Evolutionary conservation across 2,888 invertebrate species (phyloP).

Genomic region (Drosophila antonietae): DNA sequence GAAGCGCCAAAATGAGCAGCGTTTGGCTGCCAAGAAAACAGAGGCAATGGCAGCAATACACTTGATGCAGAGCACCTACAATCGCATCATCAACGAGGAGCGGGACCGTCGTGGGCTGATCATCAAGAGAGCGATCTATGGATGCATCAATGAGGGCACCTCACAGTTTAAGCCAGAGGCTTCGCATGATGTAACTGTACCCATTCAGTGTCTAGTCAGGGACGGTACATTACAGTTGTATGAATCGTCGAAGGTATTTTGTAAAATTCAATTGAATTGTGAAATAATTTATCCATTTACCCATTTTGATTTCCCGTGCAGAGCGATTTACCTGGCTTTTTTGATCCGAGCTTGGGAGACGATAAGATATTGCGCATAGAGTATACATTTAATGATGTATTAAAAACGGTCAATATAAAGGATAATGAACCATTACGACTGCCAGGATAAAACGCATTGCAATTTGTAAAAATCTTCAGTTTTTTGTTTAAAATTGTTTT

Average conservation of each 20-base stretch:
- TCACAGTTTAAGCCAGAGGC: slow-evolving; percentile 81
- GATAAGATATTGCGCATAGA: slow-evolving; percentile 94
- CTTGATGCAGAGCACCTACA: slow-evolving; percentile 95
- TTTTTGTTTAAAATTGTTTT: slow-evolving; percentile 68
- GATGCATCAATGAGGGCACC: slow-evolving; percentile 86
- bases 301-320: slow-evolving; percentile 85
- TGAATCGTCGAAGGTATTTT: slow-evolving; percentile 92
- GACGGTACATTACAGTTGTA: slow-evolving; percentile 95
- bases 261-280: background rate
- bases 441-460: slow-evolving; percentile 82
- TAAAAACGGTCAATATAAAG: slow-evolving; percentile 91
- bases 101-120: slow-evolving; percentile 93
- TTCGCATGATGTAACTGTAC: slow-evolving; percentile 95
- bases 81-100: slow-evolving; percentile 92
- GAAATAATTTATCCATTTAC: background rate
- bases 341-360: slow-evolving; percentile 97
- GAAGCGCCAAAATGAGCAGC: slow-evolving; percentile 90
- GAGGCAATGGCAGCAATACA: slow-evolving; percentile 95
- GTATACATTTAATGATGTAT: slow-evolving; percentile 92
- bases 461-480: slow-evolving; percentile 74
- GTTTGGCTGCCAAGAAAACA: slow-evolving; percentile 90
- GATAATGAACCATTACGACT: slow-evolving; percentile 93
- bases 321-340: slow-evolving; percentile 98
- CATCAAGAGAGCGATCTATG: slow-evolving; percentile 93
- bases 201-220: slow-evolving; percentile 96